Percentiles rank a stretch among this genome's conserved stretches.
Evolutionary conservation across 2,888 invertebrate species (phyloP).

Genomic region (Synanthedon myopaeformis): DNA sequence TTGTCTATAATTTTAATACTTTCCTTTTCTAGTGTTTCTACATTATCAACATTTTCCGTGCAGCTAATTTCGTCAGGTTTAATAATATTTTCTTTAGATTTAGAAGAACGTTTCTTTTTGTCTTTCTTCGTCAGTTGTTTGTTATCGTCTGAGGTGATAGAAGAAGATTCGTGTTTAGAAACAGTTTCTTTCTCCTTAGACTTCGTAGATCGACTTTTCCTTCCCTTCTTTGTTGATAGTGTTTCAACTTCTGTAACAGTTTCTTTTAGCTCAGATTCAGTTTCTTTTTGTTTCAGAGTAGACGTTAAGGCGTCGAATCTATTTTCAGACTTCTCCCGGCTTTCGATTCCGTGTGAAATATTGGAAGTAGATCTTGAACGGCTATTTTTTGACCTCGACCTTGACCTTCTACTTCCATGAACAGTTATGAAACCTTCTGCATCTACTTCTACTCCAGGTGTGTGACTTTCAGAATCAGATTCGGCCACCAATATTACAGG

Average conservation of each 20-base stretch:
- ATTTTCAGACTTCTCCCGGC: slow-evolving; percentile 43
- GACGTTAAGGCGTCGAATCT: slow-evolving; percentile 41
- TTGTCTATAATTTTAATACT: no score
- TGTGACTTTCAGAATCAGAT: slow-evolving; percentile 25
- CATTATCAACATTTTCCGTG: neutral
- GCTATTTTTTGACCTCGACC: slow-evolving; percentile 65
- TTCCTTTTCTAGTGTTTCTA: no score
- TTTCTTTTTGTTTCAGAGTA: slow-evolving; percentile 28
- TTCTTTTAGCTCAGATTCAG: slow-evolving; percentile 17
- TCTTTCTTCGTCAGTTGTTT: slow-evolving; percentile 37
- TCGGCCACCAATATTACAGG: slow-evolving; percentile 52
- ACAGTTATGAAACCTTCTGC: slow-evolving; percentile 62
- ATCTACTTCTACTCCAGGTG: slow-evolving; percentile 34
- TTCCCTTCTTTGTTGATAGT: slow-evolving; percentile 20
- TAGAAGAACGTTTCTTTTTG: slow-evolving; percentile 41
- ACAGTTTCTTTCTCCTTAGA: slow-evolving; percentile 51
- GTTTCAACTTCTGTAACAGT: slow-evolving; percentile 23
- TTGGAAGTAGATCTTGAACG: slow-evolving; percentile 36
- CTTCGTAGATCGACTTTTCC: slow-evolving; percentile 45
- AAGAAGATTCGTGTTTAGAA: slow-evolving; percentile 16
- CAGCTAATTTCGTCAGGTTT: slow-evolving; percentile 8
- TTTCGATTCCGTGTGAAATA: slow-evolving; percentile 17
- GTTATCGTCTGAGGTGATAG: slow-evolving; percentile 32
- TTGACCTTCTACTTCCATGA: slow-evolving; percentile 56
- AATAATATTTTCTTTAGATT: slow-evolving; percentile 27